Conservation (phyloP, 2,797 vertebrate genomes). For the Eulemur rubriventer region DNA sequence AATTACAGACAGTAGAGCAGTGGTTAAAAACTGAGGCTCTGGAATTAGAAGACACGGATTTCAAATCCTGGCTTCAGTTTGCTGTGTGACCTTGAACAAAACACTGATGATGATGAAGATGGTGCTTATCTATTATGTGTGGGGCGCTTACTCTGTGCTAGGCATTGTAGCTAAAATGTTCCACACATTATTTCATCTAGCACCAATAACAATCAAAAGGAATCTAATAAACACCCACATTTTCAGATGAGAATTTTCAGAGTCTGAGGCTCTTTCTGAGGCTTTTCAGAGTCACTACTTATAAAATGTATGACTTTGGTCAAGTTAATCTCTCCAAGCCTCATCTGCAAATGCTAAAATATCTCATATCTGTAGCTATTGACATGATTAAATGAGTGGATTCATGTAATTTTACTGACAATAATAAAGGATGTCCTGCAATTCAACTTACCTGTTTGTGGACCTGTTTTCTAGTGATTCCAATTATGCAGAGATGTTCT, state of each 20-base stretch:
- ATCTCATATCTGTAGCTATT: neutral
- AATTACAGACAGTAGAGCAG: neutral
- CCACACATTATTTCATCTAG: neutral
- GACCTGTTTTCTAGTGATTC: conserved; percentile 51
- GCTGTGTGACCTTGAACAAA: neutral
- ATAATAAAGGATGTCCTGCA: conserved; percentile 58
- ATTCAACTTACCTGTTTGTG: conserved; percentile 42
- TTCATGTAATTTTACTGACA: conserved; percentile 37
- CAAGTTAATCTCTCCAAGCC: neutral
- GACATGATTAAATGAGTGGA: neutral
- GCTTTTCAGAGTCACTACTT: conserved; percentile 13
- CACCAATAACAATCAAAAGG: neutral
- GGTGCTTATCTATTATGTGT: neutral
- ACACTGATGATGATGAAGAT: neutral
- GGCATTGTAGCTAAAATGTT: neutral
- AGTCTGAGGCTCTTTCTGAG: too few species aligned
- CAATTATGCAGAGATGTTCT: conserved; percentile 51
- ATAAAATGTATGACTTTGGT: neutral
- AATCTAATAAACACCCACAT: neutral
- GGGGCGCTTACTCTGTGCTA: neutral
- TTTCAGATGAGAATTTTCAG: neutral
- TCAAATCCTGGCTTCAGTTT: neutral
- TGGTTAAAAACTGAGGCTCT: neutral
- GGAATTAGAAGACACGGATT: neutral
- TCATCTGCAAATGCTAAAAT: neutral